phyloP scores from a whole-genome alignment of 2,888 invertebrate species.

The Acanthosoma haemorrhoidale region DNA sequence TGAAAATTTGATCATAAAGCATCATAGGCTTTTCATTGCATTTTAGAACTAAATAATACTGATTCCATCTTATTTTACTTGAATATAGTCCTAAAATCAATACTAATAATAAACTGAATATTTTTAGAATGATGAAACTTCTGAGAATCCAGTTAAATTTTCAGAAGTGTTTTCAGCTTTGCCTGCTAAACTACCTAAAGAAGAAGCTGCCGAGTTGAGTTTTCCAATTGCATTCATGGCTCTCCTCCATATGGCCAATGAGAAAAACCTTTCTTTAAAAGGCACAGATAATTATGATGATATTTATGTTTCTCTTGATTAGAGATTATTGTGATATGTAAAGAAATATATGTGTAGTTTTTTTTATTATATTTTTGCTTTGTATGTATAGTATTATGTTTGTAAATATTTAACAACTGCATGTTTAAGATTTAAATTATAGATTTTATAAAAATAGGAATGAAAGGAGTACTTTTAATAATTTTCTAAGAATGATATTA shows the following conservation, averaged over 20 bases:
- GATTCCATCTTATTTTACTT: not conserved
- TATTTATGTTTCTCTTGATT: conserved; percentile 3
- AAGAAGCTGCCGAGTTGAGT: conserved; percentile 31
- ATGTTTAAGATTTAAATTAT: too few relatives aligned
- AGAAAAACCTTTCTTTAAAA: conserved; percentile 23
- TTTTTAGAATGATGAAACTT: conserved; percentile 9
- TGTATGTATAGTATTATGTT: not conserved
- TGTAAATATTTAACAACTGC: too few relatives aligned
- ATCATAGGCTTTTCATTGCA: too few relatives aligned
- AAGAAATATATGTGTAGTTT: not conserved
- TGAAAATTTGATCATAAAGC: too few relatives aligned
- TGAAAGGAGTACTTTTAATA: too few relatives aligned
- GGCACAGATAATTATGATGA: not conserved
- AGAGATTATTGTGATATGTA: not conserved
- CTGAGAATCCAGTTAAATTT: conserved; percentile 15
- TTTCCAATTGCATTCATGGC: conserved; percentile 36
- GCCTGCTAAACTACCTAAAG: conserved; percentile 27
- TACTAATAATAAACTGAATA: not conserved
- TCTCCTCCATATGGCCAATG: conserved; percentile 35
- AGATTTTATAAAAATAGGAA: too few relatives aligned
- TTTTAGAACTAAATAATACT: not conserved
- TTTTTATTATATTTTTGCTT: not conserved
- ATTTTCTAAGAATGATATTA: too few relatives aligned
- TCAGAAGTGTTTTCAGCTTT: conserved; percentile 27
- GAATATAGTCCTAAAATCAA: not conserved